Percentiles rank a stretch among this genome's conserved stretches.
phyloP scores from a whole-genome alignment of 92 coral and sea anemone genomes.

The Galaxea fascicularis region DNA sequence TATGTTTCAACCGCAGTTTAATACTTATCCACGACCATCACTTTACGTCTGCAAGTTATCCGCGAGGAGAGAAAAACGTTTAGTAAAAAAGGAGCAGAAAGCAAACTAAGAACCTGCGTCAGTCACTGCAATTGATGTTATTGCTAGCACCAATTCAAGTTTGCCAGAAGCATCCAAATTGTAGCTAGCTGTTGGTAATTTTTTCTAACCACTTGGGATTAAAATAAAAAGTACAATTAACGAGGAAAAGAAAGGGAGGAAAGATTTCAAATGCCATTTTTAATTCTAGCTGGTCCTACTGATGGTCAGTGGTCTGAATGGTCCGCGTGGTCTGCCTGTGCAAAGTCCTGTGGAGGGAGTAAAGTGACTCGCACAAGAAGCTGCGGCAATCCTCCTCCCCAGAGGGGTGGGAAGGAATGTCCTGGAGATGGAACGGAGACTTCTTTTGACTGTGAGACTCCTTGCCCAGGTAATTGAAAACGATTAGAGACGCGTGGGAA shows the following conservation, averaged over 20 bases:
- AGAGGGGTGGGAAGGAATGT: slow-evolving; percentile 78
- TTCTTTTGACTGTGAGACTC: slow-evolving; percentile 71
- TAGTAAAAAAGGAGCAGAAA: too few species aligned
- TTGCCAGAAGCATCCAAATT: too few species aligned
- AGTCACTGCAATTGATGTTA: too few species aligned
- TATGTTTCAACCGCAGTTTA: too few species aligned
- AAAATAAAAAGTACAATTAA: background rate
- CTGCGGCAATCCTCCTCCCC: slow-evolving; percentile 76
- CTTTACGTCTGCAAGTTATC: too few species aligned
- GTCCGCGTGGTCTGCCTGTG: slow-evolving; percentile 82
- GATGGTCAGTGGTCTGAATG: slow-evolving; percentile 87
- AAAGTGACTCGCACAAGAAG: slow-evolving; percentile 68
- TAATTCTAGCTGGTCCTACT: slow-evolving; percentile 65
- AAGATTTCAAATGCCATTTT: background rate
- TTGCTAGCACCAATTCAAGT: too few species aligned
- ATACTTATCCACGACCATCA: too few species aligned
- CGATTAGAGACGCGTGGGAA: too few species aligned
- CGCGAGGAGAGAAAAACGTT: too few species aligned
- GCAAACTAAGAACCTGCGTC: too few species aligned
- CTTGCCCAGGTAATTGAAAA: slow-evolving; percentile 76
- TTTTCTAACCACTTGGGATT: background rate
- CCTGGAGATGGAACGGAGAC: slow-evolving; percentile 73
- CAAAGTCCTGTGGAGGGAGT: slow-evolving; percentile 82
- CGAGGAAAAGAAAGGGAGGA: background rate
- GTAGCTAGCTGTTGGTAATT: too few species aligned